Base-by-base conservation (phyloP, 2,797 vertebrate species). In the Neostethus bicornis region DNA sequence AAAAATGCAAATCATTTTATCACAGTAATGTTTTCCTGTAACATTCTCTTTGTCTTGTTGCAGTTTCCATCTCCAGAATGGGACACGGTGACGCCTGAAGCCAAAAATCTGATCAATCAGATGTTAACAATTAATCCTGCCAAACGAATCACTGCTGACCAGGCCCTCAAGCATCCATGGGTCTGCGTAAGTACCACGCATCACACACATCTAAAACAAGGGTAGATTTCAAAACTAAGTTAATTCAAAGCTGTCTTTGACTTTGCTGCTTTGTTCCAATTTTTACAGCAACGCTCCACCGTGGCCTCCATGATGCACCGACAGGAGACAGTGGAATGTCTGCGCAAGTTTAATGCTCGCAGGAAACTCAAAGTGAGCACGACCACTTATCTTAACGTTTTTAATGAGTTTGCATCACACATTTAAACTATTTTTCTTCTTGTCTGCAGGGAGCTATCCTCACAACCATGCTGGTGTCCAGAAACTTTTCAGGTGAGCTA, bases 241-340 rank as follows among this genome's bases (percentile, higher is more conserved):
- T n/a, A n/a, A n/a, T n/a, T n/a, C n/a, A n/a, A 41, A 25, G 17
- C 23, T n/a, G 6, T 19, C 6, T 39, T 3, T 23, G n/a, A 55
- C 3, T 19, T 3, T 42, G 25, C 56, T 39, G 16, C 42, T 52
- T 63, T 10, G 42, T 50, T 16, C 55, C 31, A n/a, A n/a, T 46
- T 41, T 83, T 65, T 76, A 26, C 89, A 99, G 97, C 97, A 99
- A 98, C 95, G 97, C 79, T 98, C 97, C 60, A 99, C 97, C 4
- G 97, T 99, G 3, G 96, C 97, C 65, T 99, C 97, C 10, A 98
- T 98, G 96, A 97, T 99, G 95, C 97, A 99, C 81, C 95, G 97
- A 52, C 97, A 99, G 80, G 97, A 99, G 91, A 99, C 97, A 0
- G 97, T 99, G 66, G 97, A 99, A 78, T 99, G 97, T 85, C 92